phyloP scores from a whole-genome alignment of 2,113 vertebrate genomes.

The Lucifuga dentata region DNA sequence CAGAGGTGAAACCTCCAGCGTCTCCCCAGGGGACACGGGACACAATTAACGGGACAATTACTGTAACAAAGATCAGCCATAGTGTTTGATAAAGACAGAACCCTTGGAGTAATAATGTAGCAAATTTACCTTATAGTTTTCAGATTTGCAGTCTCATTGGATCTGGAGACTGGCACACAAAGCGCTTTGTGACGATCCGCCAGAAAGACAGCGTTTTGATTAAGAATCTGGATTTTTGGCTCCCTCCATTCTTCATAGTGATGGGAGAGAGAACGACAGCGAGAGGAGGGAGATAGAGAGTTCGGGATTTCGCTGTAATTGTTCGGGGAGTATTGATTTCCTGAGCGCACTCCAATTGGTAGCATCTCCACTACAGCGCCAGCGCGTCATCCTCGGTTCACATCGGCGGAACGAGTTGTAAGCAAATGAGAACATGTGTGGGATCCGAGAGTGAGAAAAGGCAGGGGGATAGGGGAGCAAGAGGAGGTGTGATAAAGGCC shows the following conservation, averaged over 20 bases:
- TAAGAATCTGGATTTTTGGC: slow-evolving; percentile 38
- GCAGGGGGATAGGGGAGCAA: slow-evolving; percentile 46
- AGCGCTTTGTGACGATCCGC: slow-evolving; percentile 42
- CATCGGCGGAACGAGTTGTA: slow-evolving; percentile 79
- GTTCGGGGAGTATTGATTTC: slow-evolving; percentile 79
- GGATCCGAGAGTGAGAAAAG: slow-evolving; percentile 65
- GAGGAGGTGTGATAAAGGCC: slow-evolving; percentile 64
- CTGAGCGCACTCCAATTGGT: slow-evolving; percentile 80
- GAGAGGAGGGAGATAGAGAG: slow-evolving; percentile 5
- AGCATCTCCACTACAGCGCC: slow-evolving; percentile 78
- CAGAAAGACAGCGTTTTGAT: slow-evolving; percentile 61
- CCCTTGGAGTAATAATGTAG: neutral
- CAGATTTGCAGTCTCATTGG: slow-evolving; percentile 14
- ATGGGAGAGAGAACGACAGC: slow-evolving; percentile 1
- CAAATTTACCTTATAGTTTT: slow-evolving; percentile 28
- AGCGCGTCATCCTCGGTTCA: slow-evolving; percentile 82
- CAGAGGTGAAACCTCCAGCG: slow-evolving; percentile 58
- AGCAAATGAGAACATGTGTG: slow-evolving; percentile 81
- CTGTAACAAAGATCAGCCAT: slow-evolving; percentile 22
- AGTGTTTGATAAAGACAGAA: neutral
- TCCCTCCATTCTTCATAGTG: slow-evolving; percentile 20
- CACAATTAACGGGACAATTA: slow-evolving; percentile 37
- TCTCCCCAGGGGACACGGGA: slow-evolving; percentile 44
- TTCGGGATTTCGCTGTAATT: slow-evolving; percentile 73
- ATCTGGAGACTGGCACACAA: slow-evolving; percentile 50